Evolutionary conservation across 1,140 invertebrate species (phyloP), one percentile per base, ranked within the genome.

Genomic region (Drosophila serrata): DNA sequence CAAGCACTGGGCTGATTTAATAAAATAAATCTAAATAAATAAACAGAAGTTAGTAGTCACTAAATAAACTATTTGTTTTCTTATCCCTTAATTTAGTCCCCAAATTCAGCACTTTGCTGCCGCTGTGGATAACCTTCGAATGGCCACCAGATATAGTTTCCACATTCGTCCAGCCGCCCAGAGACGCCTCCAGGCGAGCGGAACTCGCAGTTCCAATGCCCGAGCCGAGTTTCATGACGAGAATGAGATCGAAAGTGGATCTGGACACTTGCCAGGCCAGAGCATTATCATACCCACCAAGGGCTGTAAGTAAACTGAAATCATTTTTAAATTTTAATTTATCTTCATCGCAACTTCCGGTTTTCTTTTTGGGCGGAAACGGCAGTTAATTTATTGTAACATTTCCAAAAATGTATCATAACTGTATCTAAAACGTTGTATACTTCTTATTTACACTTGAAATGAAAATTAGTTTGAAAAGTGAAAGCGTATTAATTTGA

Each of bases 81-180:
- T n/a, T n/a, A 12, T 17, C 24, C 39, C 9, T 8, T 22, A 31
- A 19, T 19, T 53, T 22, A 90, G 86, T 33, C 12, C 67, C 9
- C 81, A 81, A 22, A 68, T 90, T 9, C 90, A 79, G 1, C 84
- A 90, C 37, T 96, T 94, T 85, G 93, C 93, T 2, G 93, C 94
- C 0, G 93, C 94, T 9, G 94, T 96, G 42, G 94, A 93, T 13
- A 95, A 95, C 53, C 92, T 96, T 37, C 93, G 95, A 13, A 97
- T 97, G 96, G 94, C 96, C 19, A 97, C 96, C 17, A 96, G 95
- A 42, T 97, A 97, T 87, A 95, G 95, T 11, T 95, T 97, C 75
- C 95, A 96, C 93, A 95, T 97, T 17, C 93, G 94, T 19, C 94
- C 95, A 0, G 73, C 91, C 7, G 80, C 70, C 7, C 77, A 78